phyloP scores from a whole-genome alignment of 2,113 vertebrate genomes.

The Saguinus imperator region DNA sequence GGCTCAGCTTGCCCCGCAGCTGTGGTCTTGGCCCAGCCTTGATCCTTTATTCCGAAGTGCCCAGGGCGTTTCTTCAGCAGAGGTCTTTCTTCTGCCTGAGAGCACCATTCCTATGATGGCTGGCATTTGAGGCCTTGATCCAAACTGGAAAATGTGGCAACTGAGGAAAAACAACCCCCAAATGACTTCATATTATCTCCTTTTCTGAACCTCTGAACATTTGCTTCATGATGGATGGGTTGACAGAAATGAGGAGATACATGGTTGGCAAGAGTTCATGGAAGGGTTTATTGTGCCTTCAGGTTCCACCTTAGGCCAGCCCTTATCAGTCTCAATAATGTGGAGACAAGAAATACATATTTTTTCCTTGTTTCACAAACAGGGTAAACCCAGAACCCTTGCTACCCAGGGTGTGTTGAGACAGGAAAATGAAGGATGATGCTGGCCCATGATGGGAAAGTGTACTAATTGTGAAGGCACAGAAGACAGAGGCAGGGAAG shows the following conservation, averaged over 20 bases:
- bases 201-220: not conserved
- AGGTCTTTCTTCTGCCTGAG: not conserved
- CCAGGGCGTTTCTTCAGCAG: not conserved
- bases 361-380: not conserved
- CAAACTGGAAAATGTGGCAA: not conserved
- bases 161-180: not conserved
- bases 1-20: not conserved
- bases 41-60: not conserved
- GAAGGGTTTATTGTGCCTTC: not conserved
- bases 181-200: not conserved
- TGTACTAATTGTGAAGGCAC: slow-evolving; percentile 52
- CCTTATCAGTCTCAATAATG: not conserved
- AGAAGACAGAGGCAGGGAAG: slow-evolving; percentile 60
- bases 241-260: not conserved
- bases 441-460: not conserved
- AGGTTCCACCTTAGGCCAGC: not conserved
- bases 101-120: too few relatives aligned
- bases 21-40: not conserved
- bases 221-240: not conserved
- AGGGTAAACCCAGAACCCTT: not conserved
- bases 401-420: not conserved
- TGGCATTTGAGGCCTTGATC: not conserved
- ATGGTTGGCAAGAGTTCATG: not conserved
- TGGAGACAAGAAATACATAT: slow-evolving; percentile 26
- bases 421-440: not conserved